phyloP scores from a whole-genome alignment of 2,797 vertebrate genomes.

The Neomorphus geoffroyi region DNA sequence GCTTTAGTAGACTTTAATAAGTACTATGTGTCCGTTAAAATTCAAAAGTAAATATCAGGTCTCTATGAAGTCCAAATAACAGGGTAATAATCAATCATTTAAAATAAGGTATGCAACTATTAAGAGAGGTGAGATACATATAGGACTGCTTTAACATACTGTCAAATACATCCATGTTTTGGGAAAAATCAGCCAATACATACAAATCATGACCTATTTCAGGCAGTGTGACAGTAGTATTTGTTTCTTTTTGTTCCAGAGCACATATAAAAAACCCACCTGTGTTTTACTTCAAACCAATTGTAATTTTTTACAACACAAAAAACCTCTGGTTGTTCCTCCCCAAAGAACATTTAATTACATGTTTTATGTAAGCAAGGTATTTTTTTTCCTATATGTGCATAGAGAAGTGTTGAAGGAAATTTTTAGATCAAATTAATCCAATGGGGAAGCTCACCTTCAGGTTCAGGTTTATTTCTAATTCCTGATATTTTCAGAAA shows the following conservation, averaged over 20 bases:
- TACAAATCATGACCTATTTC: not conserved
- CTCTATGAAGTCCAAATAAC: not conserved
- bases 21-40: not conserved
- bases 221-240: not conserved
- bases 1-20: not conserved
- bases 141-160: not conserved
- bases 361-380: not conserved
- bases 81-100: not conserved
- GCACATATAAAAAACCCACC: not conserved
- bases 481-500: not conserved
- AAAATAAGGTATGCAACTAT: not conserved
- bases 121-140: not conserved
- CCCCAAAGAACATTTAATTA: not conserved
- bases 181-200: not conserved
- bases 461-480: not conserved
- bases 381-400: not conserved
- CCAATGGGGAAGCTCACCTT: not conserved
- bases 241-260: not conserved
- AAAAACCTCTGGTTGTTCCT: not conserved
- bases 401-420: not conserved
- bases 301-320: not conserved
- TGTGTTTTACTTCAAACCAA: not conserved
- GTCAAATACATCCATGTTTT: not conserved
- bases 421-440: not conserved
- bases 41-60: not conserved